phyloP scores from a whole-genome alignment of 2,888 invertebrate genomes.

The Drosophila hamatofila region DNA sequence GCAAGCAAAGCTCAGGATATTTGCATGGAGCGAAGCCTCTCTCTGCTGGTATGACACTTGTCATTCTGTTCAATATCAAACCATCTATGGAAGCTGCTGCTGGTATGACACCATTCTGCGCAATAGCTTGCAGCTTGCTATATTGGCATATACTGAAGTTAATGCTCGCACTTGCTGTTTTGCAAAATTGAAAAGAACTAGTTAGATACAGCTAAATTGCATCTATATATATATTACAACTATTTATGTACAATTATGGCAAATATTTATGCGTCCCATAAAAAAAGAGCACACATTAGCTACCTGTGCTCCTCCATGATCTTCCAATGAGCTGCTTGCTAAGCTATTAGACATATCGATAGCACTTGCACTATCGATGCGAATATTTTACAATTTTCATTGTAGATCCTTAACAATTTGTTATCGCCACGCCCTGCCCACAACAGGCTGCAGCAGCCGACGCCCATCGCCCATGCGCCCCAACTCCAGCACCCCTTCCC shows the following conservation, averaged over 20 bases:
- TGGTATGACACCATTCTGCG: neutral
- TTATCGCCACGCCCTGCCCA: slow-evolving; percentile 27
- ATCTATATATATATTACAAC: neutral
- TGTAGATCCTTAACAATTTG: slow-evolving; percentile 14
- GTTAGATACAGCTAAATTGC: neutral
- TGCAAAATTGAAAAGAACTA: neutral
- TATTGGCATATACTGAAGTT: neutral
- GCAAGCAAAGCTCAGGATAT: neutral
- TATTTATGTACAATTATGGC: neutral
- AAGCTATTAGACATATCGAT: neutral
- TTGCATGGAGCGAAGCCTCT: neutral
- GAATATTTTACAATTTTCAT: neutral
- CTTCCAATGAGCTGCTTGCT: neutral
- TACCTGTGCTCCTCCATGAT: neutral
- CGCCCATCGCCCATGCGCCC: slow-evolving; percentile 37
- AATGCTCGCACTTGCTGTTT: neutral
- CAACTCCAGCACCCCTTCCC: neutral
- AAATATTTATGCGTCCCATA: too few species aligned
- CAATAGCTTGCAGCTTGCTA: neutral
- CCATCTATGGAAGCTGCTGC: neutral
- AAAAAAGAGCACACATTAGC: too few species aligned
- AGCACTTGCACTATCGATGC: slow-evolving; percentile 9
- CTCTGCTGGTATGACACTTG: neutral
- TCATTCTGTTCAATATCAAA: neutral
- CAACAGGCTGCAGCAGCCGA: slow-evolving; percentile 44